phyloP scores from a whole-genome alignment of 2,113 vertebrate species.

The Noctilio leporinus region DNA sequence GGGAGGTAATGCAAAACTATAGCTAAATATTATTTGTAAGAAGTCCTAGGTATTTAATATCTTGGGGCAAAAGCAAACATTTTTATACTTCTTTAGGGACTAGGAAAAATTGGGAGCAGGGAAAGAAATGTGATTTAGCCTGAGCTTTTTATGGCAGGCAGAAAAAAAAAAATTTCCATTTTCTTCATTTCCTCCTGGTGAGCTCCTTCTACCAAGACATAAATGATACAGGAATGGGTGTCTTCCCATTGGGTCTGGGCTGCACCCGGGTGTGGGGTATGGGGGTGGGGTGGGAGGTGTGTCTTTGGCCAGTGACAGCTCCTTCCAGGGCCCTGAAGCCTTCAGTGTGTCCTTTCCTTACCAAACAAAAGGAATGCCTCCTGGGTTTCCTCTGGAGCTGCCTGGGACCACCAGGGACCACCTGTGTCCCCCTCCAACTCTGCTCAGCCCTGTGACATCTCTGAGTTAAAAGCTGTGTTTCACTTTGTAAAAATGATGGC shows the following conservation, averaged over 20 bases:
- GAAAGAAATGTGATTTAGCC: background rate
- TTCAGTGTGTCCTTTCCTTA: background rate
- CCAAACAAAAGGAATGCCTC: background rate
- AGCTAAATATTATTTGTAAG: background rate
- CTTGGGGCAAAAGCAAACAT: slow-evolving; percentile 15
- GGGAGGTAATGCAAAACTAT: background rate
- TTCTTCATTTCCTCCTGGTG: background rate
- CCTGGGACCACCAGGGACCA: background rate
- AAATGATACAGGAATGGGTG: background rate
- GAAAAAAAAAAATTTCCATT: background rate
- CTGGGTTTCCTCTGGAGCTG: background rate
- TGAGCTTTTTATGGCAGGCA: background rate
- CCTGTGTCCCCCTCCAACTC: rapidly evolving
- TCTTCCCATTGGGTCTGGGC: background rate
- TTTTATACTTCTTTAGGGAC: background rate
- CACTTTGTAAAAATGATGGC: background rate
- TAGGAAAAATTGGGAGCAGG: background rate
- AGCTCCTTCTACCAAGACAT: background rate
- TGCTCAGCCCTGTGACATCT: background rate
- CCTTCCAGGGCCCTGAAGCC: background rate
- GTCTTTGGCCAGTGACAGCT: background rate
- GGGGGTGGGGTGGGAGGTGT: no score
- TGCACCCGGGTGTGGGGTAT: background rate
- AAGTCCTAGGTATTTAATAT: background rate
- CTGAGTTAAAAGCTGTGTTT: background rate